These are phyloP conservation scores for Cephus pulcher DNA, from an alignment of 2,888 invertebrate genomes.

Conservation along the genomic window DNA sequence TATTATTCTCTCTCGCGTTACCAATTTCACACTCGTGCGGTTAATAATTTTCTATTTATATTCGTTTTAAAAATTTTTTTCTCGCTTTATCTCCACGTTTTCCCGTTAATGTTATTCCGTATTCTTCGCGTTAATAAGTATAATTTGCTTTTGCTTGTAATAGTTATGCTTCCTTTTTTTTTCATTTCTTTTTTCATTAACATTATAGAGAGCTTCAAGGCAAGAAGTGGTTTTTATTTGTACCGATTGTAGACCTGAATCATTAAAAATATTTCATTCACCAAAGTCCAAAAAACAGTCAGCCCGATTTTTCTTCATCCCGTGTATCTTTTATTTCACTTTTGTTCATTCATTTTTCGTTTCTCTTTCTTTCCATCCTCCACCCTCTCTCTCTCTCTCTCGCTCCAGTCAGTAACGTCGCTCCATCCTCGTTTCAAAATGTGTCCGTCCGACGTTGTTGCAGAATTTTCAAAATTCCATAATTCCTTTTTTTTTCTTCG, in stretches of 20 bases:
- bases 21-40: too few relatives aligned
- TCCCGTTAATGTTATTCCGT: slow-evolving; percentile 20
- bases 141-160: slow-evolving; percentile 16
- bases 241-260: slow-evolving; percentile 61
- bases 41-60: too few relatives aligned
- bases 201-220: slow-evolving; percentile 64
- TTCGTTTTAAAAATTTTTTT: slow-evolving; percentile 2
- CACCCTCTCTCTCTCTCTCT: background rate
- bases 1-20: background rate
- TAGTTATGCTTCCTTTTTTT: slow-evolving; percentile 14
- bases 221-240: slow-evolving; percentile 64
- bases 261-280: slow-evolving; percentile 30
- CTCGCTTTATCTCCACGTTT: slow-evolving; percentile 25
- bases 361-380: slow-evolving; percentile 27
- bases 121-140: slow-evolving; percentile 13
- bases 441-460: background rate
- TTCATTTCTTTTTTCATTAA: slow-evolving; percentile 23
- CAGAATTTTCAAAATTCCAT: too few relatives aligned
- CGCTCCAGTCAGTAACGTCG: background rate
- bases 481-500: slow-evolving; percentile 13
- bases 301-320: slow-evolving; percentile 5
- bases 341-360: slow-evolving; percentile 9
- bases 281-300: too few relatives aligned
- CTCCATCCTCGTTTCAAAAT: background rate
- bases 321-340: slow-evolving; percentile 41